Evolutionary conservation across 1,140 invertebrate genomes (phyloP).

Genomic region (Pantala flavescens): DNA sequence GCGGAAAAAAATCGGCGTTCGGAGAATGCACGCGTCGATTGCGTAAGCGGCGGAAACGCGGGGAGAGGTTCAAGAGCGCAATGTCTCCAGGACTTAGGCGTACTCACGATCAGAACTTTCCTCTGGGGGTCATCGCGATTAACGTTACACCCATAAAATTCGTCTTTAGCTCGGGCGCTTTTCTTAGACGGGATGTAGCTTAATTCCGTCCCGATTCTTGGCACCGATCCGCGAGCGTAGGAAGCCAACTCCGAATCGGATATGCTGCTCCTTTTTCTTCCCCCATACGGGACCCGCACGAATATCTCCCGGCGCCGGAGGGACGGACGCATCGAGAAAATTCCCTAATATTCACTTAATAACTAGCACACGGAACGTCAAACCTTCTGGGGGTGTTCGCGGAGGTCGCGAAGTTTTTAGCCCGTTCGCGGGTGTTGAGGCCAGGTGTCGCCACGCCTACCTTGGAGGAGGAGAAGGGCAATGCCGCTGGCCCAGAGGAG

Average conservation of each 20-base stretch:
- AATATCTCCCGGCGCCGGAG: background rate
- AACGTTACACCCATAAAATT: background rate
- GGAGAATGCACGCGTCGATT: too few relatives aligned
- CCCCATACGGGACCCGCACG: background rate
- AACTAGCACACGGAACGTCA: too few relatives aligned
- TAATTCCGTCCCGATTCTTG: constrained; percentile 4
- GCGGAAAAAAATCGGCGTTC: too few relatives aligned
- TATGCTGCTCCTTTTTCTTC: background rate
- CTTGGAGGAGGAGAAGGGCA: background rate
- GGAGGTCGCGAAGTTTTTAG: background rate
- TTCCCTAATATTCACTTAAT: too few relatives aligned
- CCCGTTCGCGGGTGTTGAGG: too few relatives aligned
- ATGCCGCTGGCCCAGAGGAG: constrained; percentile 1
- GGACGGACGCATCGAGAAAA: background rate
- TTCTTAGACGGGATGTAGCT: constrained; percentile 5
- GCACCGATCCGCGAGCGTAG: background rate
- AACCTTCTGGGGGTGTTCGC: background rate
- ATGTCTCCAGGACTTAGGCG: too few relatives aligned
- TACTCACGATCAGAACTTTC: too few relatives aligned
- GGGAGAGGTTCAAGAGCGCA: too few relatives aligned
- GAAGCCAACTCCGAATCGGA: background rate
- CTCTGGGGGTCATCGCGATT: too few relatives aligned
- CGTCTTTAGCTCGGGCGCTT: background rate
- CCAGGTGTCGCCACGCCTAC: background rate
- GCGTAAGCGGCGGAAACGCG: too few relatives aligned